Conservation (phyloP, 2,113 vertebrate species). For the Alligator sinensis region DNA sequence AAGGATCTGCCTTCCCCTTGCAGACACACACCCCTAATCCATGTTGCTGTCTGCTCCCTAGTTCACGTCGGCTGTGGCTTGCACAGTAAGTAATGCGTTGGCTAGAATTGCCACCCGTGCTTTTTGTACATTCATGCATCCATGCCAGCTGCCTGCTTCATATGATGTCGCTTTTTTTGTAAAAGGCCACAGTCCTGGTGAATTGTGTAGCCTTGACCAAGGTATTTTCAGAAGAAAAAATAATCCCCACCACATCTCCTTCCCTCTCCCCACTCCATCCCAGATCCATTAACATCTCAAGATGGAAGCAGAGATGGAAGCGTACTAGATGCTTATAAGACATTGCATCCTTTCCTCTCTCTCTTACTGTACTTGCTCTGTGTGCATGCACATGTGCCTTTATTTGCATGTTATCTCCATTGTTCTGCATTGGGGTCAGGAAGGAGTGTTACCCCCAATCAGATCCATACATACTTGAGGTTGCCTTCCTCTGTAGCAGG, state of each 20-base stretch:
- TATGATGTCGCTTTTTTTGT: background rate
- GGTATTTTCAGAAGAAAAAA: background rate
- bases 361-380: background rate
- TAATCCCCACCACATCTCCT: background rate
- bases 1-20: background rate
- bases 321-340: conserved; percentile 1
- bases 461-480: no score
- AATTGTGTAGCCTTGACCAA: background rate
- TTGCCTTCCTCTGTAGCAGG: no score
- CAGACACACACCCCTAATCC: background rate
- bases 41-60: background rate
- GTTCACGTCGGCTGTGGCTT: background rate
- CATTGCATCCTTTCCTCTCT: background rate
- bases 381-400: background rate
- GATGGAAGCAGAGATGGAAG: background rate
- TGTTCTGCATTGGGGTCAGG: background rate
- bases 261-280: background rate
- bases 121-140: background rate
- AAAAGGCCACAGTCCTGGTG: background rate
- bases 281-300: background rate
- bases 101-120: background rate
- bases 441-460: no score
- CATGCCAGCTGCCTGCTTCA: background rate
- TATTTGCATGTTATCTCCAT: background rate
- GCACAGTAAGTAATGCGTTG: background rate